These are phyloP conservation scores for Falcaria lacertinaria DNA, from an alignment of 2,888 invertebrate species.

Conservation along the genomic window DNA sequence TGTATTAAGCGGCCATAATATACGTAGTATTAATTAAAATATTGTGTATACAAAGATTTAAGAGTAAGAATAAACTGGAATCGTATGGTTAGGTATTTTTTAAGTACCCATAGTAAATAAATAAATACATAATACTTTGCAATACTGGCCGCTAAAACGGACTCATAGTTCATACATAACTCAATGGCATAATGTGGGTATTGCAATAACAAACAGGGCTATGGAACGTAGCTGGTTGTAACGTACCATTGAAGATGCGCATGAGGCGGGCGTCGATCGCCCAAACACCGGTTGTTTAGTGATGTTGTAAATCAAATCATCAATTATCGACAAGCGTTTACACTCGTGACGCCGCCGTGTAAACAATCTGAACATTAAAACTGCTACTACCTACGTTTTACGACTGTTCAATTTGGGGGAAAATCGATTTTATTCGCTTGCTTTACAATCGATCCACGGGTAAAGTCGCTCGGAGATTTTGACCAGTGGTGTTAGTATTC, in stretches of 20 bases:
- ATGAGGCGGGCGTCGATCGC: conserved; percentile 50
- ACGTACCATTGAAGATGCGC: conserved; percentile 58
- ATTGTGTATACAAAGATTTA: too few relatives aligned
- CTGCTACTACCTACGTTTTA: conserved; percentile 70
- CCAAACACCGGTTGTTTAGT: conserved; percentile 78
- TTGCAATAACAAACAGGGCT: conserved; percentile 24
- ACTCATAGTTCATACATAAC: too few relatives aligned
- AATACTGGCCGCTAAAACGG: too few relatives aligned
- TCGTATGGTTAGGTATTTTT: too few relatives aligned
- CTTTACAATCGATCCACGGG: conserved; percentile 64
- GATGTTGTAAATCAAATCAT: conserved; percentile 79
- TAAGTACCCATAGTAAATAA: too few relatives aligned
- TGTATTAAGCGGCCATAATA: too few relatives aligned
- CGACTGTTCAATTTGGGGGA: conserved; percentile 76
- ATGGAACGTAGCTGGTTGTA: conserved; percentile 41
- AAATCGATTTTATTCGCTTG: conserved; percentile 79
- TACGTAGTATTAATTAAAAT: too few relatives aligned
- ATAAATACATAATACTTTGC: too few relatives aligned
- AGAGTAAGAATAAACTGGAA: too few relatives aligned
- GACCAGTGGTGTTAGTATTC: conserved; percentile 31
- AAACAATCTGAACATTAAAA: conserved; percentile 76
- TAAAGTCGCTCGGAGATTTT: conserved; percentile 59
- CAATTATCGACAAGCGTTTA: conserved; percentile 79
- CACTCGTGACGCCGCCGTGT: conserved; percentile 76
- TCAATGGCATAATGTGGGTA: conserved; percentile 15